These are phyloP conservation scores for Andricus quercusramuli DNA, from an alignment of 2,888 invertebrate species.

Conservation along the genomic window DNA sequence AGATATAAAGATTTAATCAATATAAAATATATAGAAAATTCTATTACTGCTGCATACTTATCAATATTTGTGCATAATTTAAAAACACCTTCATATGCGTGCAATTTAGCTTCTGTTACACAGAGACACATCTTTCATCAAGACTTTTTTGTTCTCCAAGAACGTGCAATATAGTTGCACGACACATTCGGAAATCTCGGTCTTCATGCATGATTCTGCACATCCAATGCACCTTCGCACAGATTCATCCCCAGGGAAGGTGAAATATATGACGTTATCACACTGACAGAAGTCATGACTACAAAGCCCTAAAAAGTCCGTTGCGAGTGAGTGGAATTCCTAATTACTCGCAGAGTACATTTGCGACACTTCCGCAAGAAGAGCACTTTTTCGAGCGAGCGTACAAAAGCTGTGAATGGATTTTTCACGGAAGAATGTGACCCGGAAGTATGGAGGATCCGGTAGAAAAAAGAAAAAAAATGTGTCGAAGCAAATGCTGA, in stretches of 20 bases:
- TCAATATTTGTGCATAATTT: too few relatives aligned
- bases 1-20: too few relatives aligned
- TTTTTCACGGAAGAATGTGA: constrained; percentile 35
- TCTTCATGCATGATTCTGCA: constrained; percentile 33
- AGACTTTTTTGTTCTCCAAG: not conserved
- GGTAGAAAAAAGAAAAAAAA: constrained; percentile 40
- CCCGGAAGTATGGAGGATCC: constrained; percentile 27
- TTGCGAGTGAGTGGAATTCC: constrained; percentile 30
- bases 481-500: constrained; percentile 52
- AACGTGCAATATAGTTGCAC: not conserved
- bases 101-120: not conserved
- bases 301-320: constrained; percentile 24
- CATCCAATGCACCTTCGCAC: constrained; percentile 19
- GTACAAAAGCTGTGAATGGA: constrained; percentile 36
- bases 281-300: constrained; percentile 20
- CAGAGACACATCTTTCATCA: not conserved
- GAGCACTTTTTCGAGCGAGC: constrained; percentile 18
- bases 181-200: constrained; percentile 17
- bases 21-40: too few relatives aligned
- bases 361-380: constrained; percentile 31
- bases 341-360: constrained; percentile 22
- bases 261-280: constrained; percentile 33
- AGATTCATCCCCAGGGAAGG: constrained; percentile 17
- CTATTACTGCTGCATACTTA: too few relatives aligned
- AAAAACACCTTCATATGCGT: not conserved